Base-by-base conservation (phyloP, 1,140 invertebrate species). In the Choristoneura fumiferana region DNA sequence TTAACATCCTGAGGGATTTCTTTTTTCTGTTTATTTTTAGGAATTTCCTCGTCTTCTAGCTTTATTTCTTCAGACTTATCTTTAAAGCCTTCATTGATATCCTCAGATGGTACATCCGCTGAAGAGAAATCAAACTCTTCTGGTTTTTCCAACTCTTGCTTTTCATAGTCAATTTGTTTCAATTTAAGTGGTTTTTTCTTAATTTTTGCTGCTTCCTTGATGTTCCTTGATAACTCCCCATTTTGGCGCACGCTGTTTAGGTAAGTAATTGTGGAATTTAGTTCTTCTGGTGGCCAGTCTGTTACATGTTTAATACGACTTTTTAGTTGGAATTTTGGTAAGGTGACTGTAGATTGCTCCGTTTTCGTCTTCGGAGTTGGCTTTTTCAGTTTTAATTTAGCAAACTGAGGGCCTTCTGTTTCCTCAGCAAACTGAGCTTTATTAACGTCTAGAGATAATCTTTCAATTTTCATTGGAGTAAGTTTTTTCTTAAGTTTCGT, bases 161-260 rank as follows among this genome's bases (percentile, higher is more conserved):
- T 49, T 29, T 49, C 43, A 13, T 9, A n/a, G 22, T 49, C 43
- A 37, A 88, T 54, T 56, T 90, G 72, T 64, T 79, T 80, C 36
- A 90, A 76, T 49, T 91, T 82, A 35, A 91, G 40, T 62, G 91
- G 91, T 76, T 93, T 94, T 54, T 89, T 92, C 79, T 92, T 94
- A 2, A 93, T 63, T 81, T 92, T 91, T 37, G 91, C 71, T 1
- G 93, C 93, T 86, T 95, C 94, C 79, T 92, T 91, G 0, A 93
- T 84, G 81, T 94, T 95, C 82, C 94, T 89, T 0, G 93, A 94
- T 13, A 95, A 64, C 60, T 93, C 91, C 18, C 94, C 94, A 71
- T 90, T 88, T 81, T 94, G 87, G 60, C 86, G 83, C 69, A 92
- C 90, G 68, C 92, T 90, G 69, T 91, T 89, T 0, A 93, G 58